Conservation (phyloP, 2,888 invertebrate genomes). For the Apoda limacodes region DNA sequence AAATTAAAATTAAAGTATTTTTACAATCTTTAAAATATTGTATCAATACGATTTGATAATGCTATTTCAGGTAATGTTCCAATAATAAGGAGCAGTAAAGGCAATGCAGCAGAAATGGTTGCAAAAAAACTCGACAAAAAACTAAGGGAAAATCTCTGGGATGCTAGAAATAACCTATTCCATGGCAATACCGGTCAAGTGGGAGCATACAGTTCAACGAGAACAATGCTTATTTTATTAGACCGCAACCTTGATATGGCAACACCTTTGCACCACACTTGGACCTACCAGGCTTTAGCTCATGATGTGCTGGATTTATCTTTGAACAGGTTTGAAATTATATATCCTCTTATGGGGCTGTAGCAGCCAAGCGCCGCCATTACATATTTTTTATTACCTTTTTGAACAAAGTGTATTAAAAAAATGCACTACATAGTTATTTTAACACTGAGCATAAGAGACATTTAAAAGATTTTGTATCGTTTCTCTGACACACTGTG, state of each 20-base stretch:
- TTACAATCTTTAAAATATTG: no score
- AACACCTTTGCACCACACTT: constrained; percentile 98
- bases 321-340: constrained; percentile 75
- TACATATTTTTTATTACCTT: no score
- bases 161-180: constrained; percentile 96
- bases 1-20: no score
- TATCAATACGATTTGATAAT: no score
- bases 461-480: no score
- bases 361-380: no score
- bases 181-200: constrained; percentile 84
- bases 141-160: constrained; percentile 94
- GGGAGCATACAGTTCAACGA: constrained; percentile 87
- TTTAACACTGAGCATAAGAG: no score
- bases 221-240: constrained; percentile 91
- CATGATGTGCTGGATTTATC: constrained; percentile 96
- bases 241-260: constrained; percentile 97
- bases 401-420: no score
- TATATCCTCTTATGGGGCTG: no score
- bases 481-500: no score
- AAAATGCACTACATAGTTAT: no score
- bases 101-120: constrained; percentile 98
- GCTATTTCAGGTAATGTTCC: constrained; percentile 82
- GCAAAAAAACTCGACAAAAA: constrained; percentile 97
- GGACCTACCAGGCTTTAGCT: constrained; percentile 99
- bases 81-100: constrained; percentile 91